phyloP scores from a whole-genome alignment of 2,888 invertebrate species.

The Heliconius ismenius region DNA sequence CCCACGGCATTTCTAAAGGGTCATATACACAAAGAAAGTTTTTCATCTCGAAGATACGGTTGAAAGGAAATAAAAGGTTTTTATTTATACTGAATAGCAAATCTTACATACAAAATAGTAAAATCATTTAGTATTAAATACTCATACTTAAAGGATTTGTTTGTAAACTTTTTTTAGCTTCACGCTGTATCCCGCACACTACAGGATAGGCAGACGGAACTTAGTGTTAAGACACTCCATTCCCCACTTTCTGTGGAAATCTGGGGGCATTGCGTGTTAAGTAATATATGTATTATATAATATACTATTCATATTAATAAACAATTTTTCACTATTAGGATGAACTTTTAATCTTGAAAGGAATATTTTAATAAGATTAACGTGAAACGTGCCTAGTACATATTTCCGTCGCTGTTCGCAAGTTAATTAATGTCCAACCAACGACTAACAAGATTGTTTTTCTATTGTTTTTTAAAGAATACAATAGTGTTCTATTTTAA shows the following conservation, averaged over 20 bases:
- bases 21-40: not conserved
- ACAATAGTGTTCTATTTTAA: not conserved
- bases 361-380: not conserved
- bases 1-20: slow-evolving; percentile 7
- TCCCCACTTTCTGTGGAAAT: too few species aligned
- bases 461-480: not conserved
- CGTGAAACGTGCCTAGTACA: not conserved
- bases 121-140: not conserved
- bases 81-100: not conserved
- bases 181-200: too few species aligned
- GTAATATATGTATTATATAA: too few species aligned
- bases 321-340: not conserved
- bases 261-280: too few species aligned
- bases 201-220: too few species aligned
- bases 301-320: too few species aligned
- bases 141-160: not conserved
- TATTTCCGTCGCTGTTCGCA: too few species aligned
- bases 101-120: not conserved
- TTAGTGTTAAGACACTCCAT: too few species aligned
- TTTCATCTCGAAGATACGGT: not conserved
- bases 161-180: too few species aligned
- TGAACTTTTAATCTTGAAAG: not conserved
- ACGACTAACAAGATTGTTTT: not conserved
- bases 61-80: not conserved
- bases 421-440: not conserved